Evolutionary conservation across 2,888 invertebrate genomes (phyloP).

Genomic region (Mechanitis messenoides): DNA sequence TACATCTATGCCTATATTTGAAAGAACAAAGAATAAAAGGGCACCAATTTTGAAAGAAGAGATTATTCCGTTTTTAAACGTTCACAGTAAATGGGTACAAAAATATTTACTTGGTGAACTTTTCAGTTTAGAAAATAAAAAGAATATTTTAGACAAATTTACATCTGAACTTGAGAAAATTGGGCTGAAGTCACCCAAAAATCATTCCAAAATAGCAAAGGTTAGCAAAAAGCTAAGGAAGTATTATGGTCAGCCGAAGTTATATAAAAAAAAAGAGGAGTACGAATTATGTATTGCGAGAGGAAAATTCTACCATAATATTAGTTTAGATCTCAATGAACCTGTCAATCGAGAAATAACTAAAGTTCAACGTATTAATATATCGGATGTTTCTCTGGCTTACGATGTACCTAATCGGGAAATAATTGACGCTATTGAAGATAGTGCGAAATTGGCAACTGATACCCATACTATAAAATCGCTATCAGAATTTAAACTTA

Average conservation of each 20-base stretch:
- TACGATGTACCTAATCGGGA: constrained; percentile 49
- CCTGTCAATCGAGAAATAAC: constrained; percentile 50
- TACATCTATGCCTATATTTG: constrained; percentile 55
- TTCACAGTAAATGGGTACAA: constrained; percentile 85
- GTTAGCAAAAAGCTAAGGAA: constrained; percentile 62
- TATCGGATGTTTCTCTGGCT: constrained; percentile 42
- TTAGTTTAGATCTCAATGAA: constrained; percentile 48
- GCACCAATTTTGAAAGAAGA: constrained; percentile 64
- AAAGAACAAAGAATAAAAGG: constrained; percentile 46
- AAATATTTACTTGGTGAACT: constrained; percentile 76
- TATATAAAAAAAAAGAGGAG: constrained; percentile 48
- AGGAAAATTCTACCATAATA: constrained; percentile 40
- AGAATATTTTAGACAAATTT: constrained; percentile 35
- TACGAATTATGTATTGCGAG: constrained; percentile 42
- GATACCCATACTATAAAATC: constrained; percentile 28
- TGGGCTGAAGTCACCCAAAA: constrained; percentile 37
- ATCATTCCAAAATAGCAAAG: constrained; percentile 46
- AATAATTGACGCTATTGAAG: constrained; percentile 37
- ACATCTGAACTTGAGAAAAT: constrained; percentile 34
- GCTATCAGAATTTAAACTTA: constrained; percentile 50
- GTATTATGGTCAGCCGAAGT: constrained; percentile 56
- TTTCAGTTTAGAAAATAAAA: constrained; percentile 38
- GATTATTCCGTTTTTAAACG: constrained; percentile 76
- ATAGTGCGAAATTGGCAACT: constrained; percentile 36
- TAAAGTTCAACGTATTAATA: constrained; percentile 33